Percentiles rank a stretch among this genome's conserved stretches.
Evolutionary conservation across 2,797 vertebrate genomes (phyloP).

Genomic region (Nyctalus aviator): DNA sequence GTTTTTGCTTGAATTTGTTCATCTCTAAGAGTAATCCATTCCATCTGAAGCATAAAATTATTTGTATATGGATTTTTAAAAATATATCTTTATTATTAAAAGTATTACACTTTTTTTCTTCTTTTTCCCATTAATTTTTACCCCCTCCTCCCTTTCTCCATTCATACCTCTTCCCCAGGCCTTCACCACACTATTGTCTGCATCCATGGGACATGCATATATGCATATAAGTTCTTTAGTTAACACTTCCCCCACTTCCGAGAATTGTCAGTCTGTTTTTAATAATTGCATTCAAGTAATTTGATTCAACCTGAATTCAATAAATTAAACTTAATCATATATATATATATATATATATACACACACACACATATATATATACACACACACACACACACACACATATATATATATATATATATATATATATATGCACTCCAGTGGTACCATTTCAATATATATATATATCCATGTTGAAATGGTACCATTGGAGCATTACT

Average conservation of each 20-base stretch:
- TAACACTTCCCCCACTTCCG: too few relatives aligned
- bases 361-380: not conserved
- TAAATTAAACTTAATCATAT: not conserved
- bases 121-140: too few relatives aligned
- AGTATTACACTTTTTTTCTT: too few relatives aligned
- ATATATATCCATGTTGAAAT: conserved; percentile 14
- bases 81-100: not conserved
- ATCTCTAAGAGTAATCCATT: not conserved
- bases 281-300: not conserved
- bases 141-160: too few relatives aligned
- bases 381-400: too few relatives aligned
- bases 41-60: not conserved
- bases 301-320: not conserved
- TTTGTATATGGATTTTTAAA: not conserved
- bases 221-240: too few relatives aligned
- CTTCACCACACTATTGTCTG: too few relatives aligned
- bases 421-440: not conserved
- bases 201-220: too few relatives aligned
- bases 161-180: too few relatives aligned
- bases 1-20: not conserved
- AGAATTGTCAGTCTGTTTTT: too few relatives aligned
- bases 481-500: not conserved
- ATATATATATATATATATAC: not conserved
- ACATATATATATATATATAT: not conserved
- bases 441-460: not conserved